A percentile compares a stretch with the other conserved stretches of the same genome.
Conservation (phyloP, 2,797 vertebrate species). For the Malacoraja senta region DNA sequence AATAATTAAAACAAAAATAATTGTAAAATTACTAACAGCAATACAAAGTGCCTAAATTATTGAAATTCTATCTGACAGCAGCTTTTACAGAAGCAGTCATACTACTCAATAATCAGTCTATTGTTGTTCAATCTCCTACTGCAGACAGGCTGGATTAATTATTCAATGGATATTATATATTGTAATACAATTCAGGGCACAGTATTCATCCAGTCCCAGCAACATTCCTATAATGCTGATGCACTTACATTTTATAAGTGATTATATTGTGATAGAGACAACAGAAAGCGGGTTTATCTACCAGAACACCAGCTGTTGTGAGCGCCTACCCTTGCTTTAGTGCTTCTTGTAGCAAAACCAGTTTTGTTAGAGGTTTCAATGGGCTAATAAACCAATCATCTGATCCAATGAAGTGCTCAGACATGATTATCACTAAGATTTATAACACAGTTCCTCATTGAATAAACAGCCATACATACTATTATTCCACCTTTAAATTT, state of each 20-base stretch:
- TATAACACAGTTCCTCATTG: background rate
- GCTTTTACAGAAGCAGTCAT: background rate
- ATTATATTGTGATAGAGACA: background rate
- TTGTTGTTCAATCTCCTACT: constrained; percentile 30
- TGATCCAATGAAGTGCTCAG: background rate
- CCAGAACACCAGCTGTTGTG: background rate
- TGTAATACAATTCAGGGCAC: background rate
- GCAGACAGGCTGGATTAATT: constrained; percentile 8
- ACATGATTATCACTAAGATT: background rate
- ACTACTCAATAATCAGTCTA: background rate
- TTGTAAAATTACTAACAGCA: background rate
- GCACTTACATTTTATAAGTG: background rate
- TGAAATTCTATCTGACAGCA: background rate
- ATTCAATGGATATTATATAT: background rate
- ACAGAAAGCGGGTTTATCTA: background rate
- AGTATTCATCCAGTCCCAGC: background rate
- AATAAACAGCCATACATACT: background rate
- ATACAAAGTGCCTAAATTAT: background rate
- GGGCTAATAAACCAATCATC: background rate
- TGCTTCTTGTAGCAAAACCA: background rate
- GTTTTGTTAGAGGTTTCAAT: background rate
- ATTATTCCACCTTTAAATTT: background rate
- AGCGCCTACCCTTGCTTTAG: background rate
- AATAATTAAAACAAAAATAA: background rate
- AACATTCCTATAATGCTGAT: background rate